Conservation (phyloP, 2,888 invertebrate species). For the Opisthograptis luteolata region DNA sequence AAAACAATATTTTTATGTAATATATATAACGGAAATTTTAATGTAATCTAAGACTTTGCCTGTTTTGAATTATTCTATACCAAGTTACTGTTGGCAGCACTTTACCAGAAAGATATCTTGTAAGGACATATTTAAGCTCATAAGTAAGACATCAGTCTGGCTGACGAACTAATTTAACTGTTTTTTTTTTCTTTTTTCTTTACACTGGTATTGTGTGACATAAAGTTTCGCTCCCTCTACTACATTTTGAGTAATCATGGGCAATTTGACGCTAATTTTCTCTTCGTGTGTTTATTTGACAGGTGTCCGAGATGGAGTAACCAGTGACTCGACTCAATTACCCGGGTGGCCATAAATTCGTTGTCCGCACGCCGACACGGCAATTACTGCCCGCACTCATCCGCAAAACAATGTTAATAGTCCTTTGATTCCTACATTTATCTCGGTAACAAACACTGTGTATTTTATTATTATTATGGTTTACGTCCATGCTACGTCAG, state of each 20-base stretch:
- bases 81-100: too few relatives aligned
- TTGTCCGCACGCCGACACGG: slow-evolving; percentile 76
- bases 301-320: slow-evolving; percentile 54
- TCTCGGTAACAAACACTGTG: slow-evolving; percentile 63
- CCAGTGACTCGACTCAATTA: slow-evolving; percentile 72
- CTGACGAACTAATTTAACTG: too few relatives aligned
- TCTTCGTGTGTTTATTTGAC: slow-evolving; percentile 44
- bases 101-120: too few relatives aligned
- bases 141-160: too few relatives aligned
- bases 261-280: slow-evolving; percentile 2
- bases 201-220: too few relatives aligned
- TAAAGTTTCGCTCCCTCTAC: not conserved
- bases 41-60: too few relatives aligned
- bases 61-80: too few relatives aligned
- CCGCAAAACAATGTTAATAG: slow-evolving; percentile 82
- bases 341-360: slow-evolving; percentile 75
- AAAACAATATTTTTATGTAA: not conserved
- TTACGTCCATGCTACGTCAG: slow-evolving; percentile 35
- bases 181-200: not conserved
- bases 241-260: slow-evolving; percentile 5
- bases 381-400: slow-evolving; percentile 83
- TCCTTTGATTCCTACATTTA: slow-evolving; percentile 75
- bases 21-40: too few relatives aligned
- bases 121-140: too few relatives aligned
- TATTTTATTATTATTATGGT: slow-evolving; percentile 57